A percentile compares a stretch with the other conserved stretches of the same genome.
Evolutionary conservation across 2,113 vertebrate genomes (phyloP).

Genomic region (Brachionichthys hirsutus): DNA sequence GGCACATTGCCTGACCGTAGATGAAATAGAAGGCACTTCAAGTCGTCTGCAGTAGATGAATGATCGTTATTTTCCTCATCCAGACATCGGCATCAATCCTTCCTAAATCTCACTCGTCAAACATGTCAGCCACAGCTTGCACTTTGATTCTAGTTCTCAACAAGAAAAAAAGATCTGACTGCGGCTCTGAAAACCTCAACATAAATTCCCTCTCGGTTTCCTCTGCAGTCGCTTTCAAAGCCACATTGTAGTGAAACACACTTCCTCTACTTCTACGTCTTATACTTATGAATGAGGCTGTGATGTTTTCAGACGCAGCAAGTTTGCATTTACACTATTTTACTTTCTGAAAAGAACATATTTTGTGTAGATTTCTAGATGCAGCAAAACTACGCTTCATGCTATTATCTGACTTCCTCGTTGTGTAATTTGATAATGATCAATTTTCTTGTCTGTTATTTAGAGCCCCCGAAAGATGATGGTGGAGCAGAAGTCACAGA

Average conservation of each 20-base stretch:
- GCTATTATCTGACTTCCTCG: no score
- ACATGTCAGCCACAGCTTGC: slow-evolving; percentile 21
- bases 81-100: slow-evolving; percentile 5
- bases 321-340: not conserved
- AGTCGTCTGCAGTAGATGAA: not conserved
- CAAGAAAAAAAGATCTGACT: not conserved
- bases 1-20: slow-evolving; percentile 3
- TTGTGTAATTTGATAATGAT: not conserved
- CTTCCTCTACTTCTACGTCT: not conserved
- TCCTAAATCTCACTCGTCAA: slow-evolving; percentile 24
- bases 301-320: not conserved
- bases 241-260: no score
- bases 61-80: no score
- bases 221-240: no score
- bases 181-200: no score
- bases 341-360: not conserved
- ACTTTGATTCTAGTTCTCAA: slow-evolving; percentile 15
- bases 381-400: not conserved
- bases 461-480: slow-evolving; percentile 91
- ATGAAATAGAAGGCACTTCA: not conserved
- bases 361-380: not conserved
- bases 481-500: slow-evolving; percentile 89
- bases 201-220: no score
- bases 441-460: slow-evolving; percentile 4
- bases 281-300: not conserved